Percentiles rank a stretch among this genome's conserved stretches.
Evolutionary conservation across 2,113 vertebrate genomes (phyloP).

Genomic region (Apteryx owenii): DNA sequence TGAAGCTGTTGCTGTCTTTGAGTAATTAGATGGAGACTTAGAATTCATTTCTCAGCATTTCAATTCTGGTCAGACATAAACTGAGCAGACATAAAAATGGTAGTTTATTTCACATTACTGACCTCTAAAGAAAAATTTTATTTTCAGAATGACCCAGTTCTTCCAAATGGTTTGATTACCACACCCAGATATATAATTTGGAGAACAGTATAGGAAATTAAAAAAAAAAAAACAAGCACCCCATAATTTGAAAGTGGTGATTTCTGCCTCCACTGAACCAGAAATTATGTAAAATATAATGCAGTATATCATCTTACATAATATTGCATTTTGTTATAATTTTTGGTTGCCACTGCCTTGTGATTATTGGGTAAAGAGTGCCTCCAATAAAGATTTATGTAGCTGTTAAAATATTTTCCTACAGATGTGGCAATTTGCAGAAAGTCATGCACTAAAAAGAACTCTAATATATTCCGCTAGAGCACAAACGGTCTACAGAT

Average conservation of each 20-base stretch:
- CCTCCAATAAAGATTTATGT: background rate
- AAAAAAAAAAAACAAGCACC: background rate
- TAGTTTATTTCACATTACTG: slow-evolving; percentile 26
- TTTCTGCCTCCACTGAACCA: background rate
- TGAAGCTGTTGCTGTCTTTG: background rate
- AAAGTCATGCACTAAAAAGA: background rate
- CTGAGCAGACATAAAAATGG: background rate
- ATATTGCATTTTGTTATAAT: background rate
- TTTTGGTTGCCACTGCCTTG: background rate
- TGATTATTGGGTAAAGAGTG: background rate
- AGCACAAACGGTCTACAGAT: background rate
- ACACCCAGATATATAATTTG: background rate
- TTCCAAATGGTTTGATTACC: slow-evolving; percentile 19
- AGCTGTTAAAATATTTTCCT: background rate
- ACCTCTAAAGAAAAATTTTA: background rate
- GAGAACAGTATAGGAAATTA: background rate
- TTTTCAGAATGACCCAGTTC: background rate
- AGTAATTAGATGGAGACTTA: background rate
- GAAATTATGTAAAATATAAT: background rate
- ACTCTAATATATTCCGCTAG: background rate
- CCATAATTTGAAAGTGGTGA: background rate
- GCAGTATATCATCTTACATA: background rate
- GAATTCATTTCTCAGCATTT: slow-evolving; percentile 1
- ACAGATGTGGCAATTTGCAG: background rate
- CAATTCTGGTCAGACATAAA: slow-evolving; percentile 27